These are phyloP conservation scores for Tryphoninae sp. DNA, from an alignment of 2,888 invertebrate species.

Conservation along the genomic window DNA sequence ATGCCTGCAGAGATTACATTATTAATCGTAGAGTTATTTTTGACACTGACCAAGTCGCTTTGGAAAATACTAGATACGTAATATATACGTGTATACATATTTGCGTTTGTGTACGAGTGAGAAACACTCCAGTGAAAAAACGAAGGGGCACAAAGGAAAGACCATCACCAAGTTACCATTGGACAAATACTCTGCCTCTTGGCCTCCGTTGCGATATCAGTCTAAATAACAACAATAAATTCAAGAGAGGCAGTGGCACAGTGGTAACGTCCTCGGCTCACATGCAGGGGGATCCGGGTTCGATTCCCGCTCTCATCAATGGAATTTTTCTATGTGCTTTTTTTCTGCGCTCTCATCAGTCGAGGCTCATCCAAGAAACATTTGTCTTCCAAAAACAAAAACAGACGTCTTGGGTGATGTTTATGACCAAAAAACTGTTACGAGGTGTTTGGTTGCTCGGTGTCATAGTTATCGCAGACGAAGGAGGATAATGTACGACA, in stretches of 20 bases:
- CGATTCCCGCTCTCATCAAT: too few species aligned
- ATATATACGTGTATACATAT: constrained; percentile 18
- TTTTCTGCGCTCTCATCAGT: too few species aligned
- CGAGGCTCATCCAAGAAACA: too few species aligned
- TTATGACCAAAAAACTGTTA: too few species aligned
- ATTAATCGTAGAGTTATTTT: constrained; percentile 16
- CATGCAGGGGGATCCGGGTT: too few species aligned
- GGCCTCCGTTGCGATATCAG: background rate
- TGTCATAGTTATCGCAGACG: too few species aligned
- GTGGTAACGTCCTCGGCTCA: too few species aligned
- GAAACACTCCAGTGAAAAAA: background rate
- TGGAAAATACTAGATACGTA: background rate
- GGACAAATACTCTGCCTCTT: constrained; percentile 28
- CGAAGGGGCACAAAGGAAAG: background rate
- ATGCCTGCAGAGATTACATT: background rate
- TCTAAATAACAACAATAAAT: constrained; percentile 23
- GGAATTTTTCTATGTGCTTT: too few species aligned
- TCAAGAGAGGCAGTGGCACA: background rate
- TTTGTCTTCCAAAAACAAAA: too few species aligned
- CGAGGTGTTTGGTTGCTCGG: too few species aligned
- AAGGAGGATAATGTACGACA: too few species aligned
- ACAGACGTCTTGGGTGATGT: too few species aligned
- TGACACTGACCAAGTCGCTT: constrained; percentile 20
- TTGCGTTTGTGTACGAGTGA: constrained; percentile 7
- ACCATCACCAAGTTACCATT: background rate